Evolutionary conservation across 2,888 invertebrate genomes (phyloP), one percentile per base, ranked within the genome.

Genomic region (Melipona beecheii): DNA sequence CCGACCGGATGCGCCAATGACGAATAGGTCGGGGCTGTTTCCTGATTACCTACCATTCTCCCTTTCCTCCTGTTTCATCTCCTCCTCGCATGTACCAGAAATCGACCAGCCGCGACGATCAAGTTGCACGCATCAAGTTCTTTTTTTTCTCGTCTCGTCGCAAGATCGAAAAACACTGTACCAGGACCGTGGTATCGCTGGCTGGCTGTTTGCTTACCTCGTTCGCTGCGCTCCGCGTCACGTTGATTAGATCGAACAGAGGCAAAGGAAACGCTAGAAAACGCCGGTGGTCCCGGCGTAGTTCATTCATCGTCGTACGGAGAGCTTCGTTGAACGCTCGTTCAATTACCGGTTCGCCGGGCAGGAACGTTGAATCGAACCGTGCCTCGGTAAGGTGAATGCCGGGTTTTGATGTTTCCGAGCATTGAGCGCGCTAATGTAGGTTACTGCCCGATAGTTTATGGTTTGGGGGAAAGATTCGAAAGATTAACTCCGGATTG

Each of bases 11-110:
- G 31, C 70, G 60, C 69, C 78, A 79, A 89, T 80, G 88, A 82
- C 78, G 75, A 69, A 89, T 80, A 81, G 78, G 68, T 60, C 65
- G 54, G 43, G 43, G 80, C 79, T 87, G 87, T 87, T 87, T 76
- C 31, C 80, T 83, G 85, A 89, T 89, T 89, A 87, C 89, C 64
- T 65, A 43, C 78, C 49, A 19, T 3, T 27, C 9, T 24, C 60
- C n/a, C n/a, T 56, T n/a, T 56, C n/a, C 27, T 27, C 60, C 9
- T 19, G 27, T 27, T 27, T 17, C 60, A 17, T 4, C 60, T 19
- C 19, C 27, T 9, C 11, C 4, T 21, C 31, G 62, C 17, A 4
- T 11, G 31, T 17, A 27, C 0, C 19, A 24, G 60, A 3, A 60
- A 60, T 60, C 31, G 31, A 64, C 31, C 11, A 31, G 52, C 19